phyloP scores from a whole-genome alignment of 2,797 vertebrate genomes.

The Phoxinus dragarum region DNA sequence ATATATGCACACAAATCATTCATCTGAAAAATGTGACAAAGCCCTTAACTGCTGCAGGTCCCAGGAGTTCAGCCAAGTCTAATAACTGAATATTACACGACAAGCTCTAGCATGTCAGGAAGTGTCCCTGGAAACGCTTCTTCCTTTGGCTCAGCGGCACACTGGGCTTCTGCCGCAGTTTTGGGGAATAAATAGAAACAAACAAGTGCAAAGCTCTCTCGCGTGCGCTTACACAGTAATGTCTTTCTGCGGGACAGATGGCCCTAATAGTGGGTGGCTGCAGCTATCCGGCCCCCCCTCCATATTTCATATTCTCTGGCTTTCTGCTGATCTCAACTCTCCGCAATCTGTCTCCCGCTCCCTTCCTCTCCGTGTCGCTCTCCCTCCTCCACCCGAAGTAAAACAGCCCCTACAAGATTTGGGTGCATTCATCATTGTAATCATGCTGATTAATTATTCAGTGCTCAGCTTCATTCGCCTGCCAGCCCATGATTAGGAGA shows the following conservation, averaged over 20 bases:
- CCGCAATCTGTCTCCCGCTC: conserved; percentile 28
- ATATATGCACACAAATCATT: conserved; percentile 16
- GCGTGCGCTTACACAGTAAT: conserved; percentile 47
- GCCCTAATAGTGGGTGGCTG: conserved; percentile 51
- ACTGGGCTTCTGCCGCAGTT: conserved; percentile 23
- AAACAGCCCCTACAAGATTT: conserved; percentile 69
- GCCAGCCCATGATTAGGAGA: conserved; percentile 65
- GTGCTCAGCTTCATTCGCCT: conserved; percentile 76
- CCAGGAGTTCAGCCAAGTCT: conserved; percentile 29
- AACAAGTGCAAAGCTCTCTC: conserved; percentile 46
- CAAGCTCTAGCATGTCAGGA: conserved; percentile 38
- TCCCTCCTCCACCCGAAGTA: conserved; percentile 60
- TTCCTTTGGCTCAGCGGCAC: conserved; percentile 17
- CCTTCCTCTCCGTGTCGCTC: conserved; percentile 68
- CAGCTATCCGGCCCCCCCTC: conserved; percentile 43
- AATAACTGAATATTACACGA: conserved; percentile 6
- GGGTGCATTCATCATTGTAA: conserved; percentile 79
- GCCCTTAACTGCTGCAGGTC: background rate
- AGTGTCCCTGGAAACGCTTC: conserved; percentile 41
- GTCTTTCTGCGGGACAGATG: conserved; percentile 58
- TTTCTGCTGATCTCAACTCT: conserved; percentile 35
- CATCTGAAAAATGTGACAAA: conserved; percentile 14
- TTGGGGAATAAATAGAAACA: conserved; percentile 20
- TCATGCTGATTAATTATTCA: conserved; percentile 82
- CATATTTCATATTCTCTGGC: background rate